A percentile compares a stretch with the other conserved stretches of the same genome.
phyloP scores from a whole-genome alignment of 2,113 vertebrate genomes.

The Malurus elegans region DNA sequence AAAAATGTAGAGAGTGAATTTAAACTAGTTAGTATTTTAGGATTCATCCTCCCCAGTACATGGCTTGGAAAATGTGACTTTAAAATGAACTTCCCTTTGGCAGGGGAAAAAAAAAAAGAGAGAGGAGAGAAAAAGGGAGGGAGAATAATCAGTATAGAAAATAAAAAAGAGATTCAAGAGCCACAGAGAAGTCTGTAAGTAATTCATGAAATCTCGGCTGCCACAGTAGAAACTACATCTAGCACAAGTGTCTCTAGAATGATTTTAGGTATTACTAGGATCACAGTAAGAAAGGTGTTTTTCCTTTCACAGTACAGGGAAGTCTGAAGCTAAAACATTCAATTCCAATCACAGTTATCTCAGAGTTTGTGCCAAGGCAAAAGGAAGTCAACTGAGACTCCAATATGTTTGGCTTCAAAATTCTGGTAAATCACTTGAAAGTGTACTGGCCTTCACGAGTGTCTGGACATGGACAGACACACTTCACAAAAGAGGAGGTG shows the following conservation, averaged over 20 bases:
- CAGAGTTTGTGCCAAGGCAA: neutral
- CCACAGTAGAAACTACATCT: neutral
- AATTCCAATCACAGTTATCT: neutral
- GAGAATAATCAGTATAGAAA: neutral
- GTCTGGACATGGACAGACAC: neutral
- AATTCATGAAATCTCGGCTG: neutral
- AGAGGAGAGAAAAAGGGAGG: neutral
- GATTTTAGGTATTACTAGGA: neutral
- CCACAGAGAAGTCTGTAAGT: neutral
- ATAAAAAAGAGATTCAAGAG: neutral
- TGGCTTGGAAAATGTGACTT: neutral
- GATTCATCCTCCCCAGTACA: neutral
- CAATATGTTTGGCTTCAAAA: neutral
- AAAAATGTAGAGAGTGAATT: neutral
- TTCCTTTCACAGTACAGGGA: neutral
- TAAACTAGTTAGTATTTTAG: neutral
- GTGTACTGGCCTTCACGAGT: neutral
- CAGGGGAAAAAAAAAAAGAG: neutral
- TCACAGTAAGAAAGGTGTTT: neutral
- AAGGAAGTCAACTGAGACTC: neutral
- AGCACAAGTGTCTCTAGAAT: neutral
- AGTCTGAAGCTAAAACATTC: neutral
- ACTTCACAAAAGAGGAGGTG: neutral
- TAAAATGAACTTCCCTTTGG: neutral
- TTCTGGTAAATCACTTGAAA: neutral